Conservation (phyloP, 2,888 invertebrate genomes). For the Drosophila algonquin region DNA sequence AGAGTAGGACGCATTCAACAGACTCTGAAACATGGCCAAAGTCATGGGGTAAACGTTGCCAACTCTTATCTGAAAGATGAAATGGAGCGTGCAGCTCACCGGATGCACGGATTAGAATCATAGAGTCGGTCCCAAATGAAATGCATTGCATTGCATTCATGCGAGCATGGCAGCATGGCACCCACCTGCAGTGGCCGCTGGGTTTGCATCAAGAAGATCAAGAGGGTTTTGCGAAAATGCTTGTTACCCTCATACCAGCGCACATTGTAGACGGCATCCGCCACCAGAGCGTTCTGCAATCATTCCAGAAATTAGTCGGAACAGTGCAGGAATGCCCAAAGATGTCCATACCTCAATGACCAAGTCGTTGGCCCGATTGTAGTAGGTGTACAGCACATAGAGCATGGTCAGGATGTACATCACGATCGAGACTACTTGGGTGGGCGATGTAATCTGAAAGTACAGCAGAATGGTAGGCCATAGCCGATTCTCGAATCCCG, state of each 20-base stretch:
- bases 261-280: constrained; percentile 78
- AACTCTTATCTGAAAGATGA: constrained; percentile 70
- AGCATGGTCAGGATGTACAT: constrained; percentile 81
- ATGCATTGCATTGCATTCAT: constrained; percentile 23
- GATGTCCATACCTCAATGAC: constrained; percentile 68
- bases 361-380: constrained; percentile 82
- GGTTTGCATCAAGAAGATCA: constrained; percentile 76
- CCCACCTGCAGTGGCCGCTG: constrained; percentile 80
- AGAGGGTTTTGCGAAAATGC: constrained; percentile 70
- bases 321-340: neutral
- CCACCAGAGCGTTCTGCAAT: constrained; percentile 73
- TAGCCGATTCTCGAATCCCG: too few species aligned
- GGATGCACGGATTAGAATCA: constrained; percentile 72
- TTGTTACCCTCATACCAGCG: constrained; percentile 76
- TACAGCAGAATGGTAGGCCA: too few species aligned
- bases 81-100: constrained; percentile 60
- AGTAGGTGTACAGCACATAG: constrained; percentile 81
- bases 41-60: constrained; percentile 75
- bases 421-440: constrained; percentile 60
- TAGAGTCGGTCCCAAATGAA: constrained; percentile 33
- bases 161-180: too few species aligned
- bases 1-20: constrained; percentile 81
- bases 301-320: neutral
- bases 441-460: constrained; percentile 33
- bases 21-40: constrained; percentile 78